Conservation (phyloP, 2,888 invertebrate genomes). For the Catocala nupta region DNA sequence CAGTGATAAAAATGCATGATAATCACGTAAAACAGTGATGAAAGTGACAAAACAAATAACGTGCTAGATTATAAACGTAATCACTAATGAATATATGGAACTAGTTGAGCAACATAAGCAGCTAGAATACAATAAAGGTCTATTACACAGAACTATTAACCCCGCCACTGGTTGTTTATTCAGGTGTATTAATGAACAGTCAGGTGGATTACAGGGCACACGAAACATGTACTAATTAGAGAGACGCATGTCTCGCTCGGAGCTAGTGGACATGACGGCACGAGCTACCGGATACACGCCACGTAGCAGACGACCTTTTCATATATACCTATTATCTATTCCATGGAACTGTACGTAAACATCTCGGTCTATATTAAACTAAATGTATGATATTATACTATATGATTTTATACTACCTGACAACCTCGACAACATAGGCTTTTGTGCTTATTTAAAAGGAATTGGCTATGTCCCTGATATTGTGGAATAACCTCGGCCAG, state of each 20-base stretch:
- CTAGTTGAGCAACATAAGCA: conserved; percentile 37
- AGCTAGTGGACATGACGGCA: conserved; percentile 28
- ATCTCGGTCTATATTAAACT: no score
- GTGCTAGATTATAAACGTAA: no score
- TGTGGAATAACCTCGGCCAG: no score
- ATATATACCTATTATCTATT: background rate
- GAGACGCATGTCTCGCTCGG: conserved; percentile 51
- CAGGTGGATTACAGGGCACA: conserved; percentile 67
- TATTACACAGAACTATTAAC: conserved; percentile 57
- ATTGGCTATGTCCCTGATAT: no score
- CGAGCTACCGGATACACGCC: conserved; percentile 32
- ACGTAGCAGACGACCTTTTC: conserved; percentile 27
- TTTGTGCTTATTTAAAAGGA: no score
- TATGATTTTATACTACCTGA: no score
- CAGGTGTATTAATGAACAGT: conserved; percentile 67
- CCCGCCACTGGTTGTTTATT: conserved; percentile 60
- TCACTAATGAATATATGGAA: conserved; percentile 7
- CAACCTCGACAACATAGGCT: no score
- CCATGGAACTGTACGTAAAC: no score
- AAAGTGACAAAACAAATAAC: no score
- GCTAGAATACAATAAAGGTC: conserved; percentile 44
- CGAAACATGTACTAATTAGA: conserved; percentile 69
- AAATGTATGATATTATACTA: no score
- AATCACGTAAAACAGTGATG: no score
- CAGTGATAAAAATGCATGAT: no score